Base-by-base conservation (phyloP, 2,113 vertebrate species). In the Coryphaenoides rupestris region DNA sequence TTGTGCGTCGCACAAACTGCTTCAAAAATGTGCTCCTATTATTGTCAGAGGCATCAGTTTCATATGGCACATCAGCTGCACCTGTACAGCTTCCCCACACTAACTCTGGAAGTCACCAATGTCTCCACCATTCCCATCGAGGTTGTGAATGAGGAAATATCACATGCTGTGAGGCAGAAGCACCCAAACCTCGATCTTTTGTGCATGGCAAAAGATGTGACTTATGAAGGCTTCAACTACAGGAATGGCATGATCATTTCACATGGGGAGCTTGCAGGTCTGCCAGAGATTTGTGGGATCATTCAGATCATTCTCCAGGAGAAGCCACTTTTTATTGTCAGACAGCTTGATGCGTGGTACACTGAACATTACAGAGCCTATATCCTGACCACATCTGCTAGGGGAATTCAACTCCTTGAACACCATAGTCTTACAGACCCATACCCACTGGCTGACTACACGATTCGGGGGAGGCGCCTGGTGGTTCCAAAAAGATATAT, bases 101-200 rank as follows among this genome's bases (percentile, higher is more conserved):
- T 13, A 5, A 12, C 23, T 22, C 47, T 70, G 49, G 60, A 70
- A 40, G 61, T 64, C 2, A 17, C 22, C 19, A 40, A 70, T 22
- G 55, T 64, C 24, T 70, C 68, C 14, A 63, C 17, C 24, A 9
- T 70, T 50, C 61, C 55, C 19, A 70, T 60, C 40, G 62, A 60
- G 54, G 68, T 70, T 54, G 19, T 70, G 3, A 40, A 57, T 13
- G 22, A 70, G 46, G 68, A 64, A 13, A n/a, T 70, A 5, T 21
- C 23, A 56, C 6, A 10, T 53, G 22, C 60, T 28, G 14, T 58
- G 15, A 19, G 4, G 5, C 45, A 69, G 54, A 69, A 57, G 28
- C 24, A 63, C 23, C 55, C 60, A 57, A 49, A 69, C 7, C 16
- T 69, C 33, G 46, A 49, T 49, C 15, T 7, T 12, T 21, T 69